Percentiles rank a stretch among this genome's conserved stretches.
Evolutionary conservation across 2,113 vertebrate species (phyloP).

Genomic region (Triplophysa siluroides): DNA sequence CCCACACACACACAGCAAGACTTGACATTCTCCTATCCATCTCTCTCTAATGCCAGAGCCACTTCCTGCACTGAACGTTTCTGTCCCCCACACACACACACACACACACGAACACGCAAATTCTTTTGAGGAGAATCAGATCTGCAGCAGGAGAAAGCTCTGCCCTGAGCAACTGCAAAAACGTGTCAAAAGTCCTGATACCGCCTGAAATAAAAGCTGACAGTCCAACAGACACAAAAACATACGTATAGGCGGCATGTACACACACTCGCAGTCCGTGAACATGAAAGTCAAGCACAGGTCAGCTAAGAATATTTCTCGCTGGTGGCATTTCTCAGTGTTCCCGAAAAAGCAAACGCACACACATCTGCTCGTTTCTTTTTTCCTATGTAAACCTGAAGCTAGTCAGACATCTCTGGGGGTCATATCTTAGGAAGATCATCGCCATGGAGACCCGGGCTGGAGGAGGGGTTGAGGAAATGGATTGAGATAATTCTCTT

Average conservation of each 20-base stretch:
- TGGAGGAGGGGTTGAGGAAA: constrained; percentile 3
- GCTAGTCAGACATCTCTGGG: constrained; percentile 7
- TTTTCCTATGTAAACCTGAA: constrained; percentile 12
- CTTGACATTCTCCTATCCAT: constrained; percentile 39
- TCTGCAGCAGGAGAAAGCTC: constrained; percentile 22
- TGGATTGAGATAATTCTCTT: not conserved
- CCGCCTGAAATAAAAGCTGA: constrained; percentile 38
- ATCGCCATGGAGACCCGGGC: constrained; percentile 32
- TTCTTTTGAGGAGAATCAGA: constrained; percentile 35
- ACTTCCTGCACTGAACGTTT: constrained; percentile 32
- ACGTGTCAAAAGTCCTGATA: constrained; percentile 30
- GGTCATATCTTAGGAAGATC: constrained; percentile 42
- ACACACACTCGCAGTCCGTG: constrained; percentile 25
- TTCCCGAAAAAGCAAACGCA: constrained; percentile 41
- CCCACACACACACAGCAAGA: constrained; percentile 24
- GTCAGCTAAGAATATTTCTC: constrained; percentile 52
- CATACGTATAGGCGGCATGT: constrained; percentile 25
- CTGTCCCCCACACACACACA: constrained; percentile 7
- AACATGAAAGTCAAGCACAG: constrained; percentile 49
- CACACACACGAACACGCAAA: constrained; percentile 22
- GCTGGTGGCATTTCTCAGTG: constrained; percentile 42
- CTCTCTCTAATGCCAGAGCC: constrained; percentile 30
- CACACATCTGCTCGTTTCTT: not conserved
- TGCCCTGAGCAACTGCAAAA: constrained; percentile 40
- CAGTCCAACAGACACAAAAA: constrained; percentile 22